Conservation (phyloP, 2,113 vertebrate species). For the Trogon surrucura region DNA sequence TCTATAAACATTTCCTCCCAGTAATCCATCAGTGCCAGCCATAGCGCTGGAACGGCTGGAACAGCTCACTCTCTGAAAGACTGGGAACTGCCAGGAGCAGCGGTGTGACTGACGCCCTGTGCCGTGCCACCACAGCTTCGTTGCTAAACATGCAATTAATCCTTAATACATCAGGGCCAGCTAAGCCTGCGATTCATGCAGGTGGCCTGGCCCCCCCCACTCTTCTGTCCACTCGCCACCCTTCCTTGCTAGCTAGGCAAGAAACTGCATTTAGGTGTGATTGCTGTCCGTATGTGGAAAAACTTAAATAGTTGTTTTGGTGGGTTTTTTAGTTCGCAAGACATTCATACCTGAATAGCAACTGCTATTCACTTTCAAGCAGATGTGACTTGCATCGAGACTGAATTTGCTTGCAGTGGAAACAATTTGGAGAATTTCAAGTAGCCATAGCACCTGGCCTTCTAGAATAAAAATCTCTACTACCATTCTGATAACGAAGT, state of each 20-base stretch:
- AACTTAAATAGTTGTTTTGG: neutral
- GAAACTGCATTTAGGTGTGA: neutral
- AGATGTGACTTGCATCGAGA: neutral
- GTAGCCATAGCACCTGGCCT: neutral
- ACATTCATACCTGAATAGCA: neutral
- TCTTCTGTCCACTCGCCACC: neutral
- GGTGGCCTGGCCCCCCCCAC: neutral
- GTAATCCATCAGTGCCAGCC: conserved; percentile 1
- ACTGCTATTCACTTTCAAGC: conserved; percentile 16
- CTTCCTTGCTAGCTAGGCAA: neutral
- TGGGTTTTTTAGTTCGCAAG: neutral
- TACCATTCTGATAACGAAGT: neutral
- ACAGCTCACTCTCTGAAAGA: neutral
- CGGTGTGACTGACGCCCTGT: neutral
- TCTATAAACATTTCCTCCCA: conserved; percentile 39
- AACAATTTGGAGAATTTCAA: conserved; percentile 54
- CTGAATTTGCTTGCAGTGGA: conserved; percentile 42
- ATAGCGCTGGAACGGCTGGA: neutral
- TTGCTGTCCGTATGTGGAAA: neutral
- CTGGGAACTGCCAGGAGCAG: neutral
- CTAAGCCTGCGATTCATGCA: neutral
- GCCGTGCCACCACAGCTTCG: neutral
- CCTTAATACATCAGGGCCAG: neutral
- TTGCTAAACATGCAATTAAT: neutral
- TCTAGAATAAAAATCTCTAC: conserved; percentile 45